Base-by-base conservation (phyloP, 2,113 vertebrate species). In the Mobula birostris region DNA sequence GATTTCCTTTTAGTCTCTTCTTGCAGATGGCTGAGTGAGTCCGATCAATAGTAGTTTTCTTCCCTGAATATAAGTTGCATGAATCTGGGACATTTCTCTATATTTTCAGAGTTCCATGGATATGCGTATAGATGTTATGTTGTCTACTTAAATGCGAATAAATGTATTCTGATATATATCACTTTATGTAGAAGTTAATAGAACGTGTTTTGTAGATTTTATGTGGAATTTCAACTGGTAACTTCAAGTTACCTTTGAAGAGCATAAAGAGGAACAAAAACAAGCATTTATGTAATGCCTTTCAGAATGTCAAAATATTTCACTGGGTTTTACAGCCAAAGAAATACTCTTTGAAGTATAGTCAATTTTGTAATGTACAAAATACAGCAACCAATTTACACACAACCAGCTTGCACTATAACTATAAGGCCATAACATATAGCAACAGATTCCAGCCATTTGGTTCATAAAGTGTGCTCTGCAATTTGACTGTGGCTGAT, bases 11-110 rank as follows among this genome's bases (percentile, higher is more conserved):
- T 36, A 74, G 56, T 74, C 68, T 93, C 36, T 36, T 94, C 68
- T 68, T 19, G 58, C 94, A 79, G 56, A 94, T 94, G 48, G 94
- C 94, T 94, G 40, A 77, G 12, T 92, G 96, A 95, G 95, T 94
- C 94, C 94, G 24, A 14, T 12, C 61, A 29, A n/a, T 63, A 12
- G 56, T 63, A n/a, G 5, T 63, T 29, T n/a, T 48, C 14, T 27
- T 58, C 17, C 58, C 61, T 88, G 48, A 17, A 88, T 88, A 27
- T 29, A 88, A 88, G 61, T 63, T 88, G 83, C 27, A 88, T n/a
- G n/a, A 63, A 15, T 58, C 27, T 63, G 56, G 58, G 24, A 40
- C 79, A 79, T 32, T 74, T 4, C 70, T 48, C 70, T 80, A 27
- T 27, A 61, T 24, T 61, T 87, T 12, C 83, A 61, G 80, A n/a